Evolutionary conservation across 2,113 vertebrate genomes (phyloP).

Genomic region (Prolemur simus): DNA sequence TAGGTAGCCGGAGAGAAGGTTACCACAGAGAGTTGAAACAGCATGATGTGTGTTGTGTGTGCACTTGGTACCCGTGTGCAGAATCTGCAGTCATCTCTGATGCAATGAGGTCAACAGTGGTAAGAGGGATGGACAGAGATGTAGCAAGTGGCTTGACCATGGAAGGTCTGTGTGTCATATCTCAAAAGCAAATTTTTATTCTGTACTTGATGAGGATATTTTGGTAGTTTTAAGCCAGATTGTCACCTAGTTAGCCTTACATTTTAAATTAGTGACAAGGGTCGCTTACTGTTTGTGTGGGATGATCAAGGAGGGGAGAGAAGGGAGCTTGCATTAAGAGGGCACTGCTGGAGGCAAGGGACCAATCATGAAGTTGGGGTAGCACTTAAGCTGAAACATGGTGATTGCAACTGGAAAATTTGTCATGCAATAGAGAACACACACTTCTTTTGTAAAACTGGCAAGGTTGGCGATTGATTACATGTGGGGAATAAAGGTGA

Average conservation of each 20-base stretch:
- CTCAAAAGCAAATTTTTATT: not conserved
- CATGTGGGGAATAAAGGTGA: not conserved
- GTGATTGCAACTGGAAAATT: not conserved
- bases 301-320: not conserved
- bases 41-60: not conserved
- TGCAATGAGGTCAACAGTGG: accelerated
- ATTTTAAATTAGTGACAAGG: not conserved
- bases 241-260: not conserved
- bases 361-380: too few relatives aligned
- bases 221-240: not conserved
- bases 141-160: too few relatives aligned
- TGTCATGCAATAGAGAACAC: not conserved
- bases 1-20: not conserved
- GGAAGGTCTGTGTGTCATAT: accelerated
- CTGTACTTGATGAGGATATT: not conserved
- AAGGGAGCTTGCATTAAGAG: too few relatives aligned
- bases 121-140: not conserved
- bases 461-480: not conserved
- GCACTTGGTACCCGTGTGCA: not conserved
- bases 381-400: not conserved
- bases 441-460: not conserved
- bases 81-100: not conserved
- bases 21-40: not conserved
- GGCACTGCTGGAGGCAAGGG: too few relatives aligned
- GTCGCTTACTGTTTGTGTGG: not conserved